Conservation (phyloP, 1,140 invertebrate genomes). For the Harlomillsia oculata region DNA sequence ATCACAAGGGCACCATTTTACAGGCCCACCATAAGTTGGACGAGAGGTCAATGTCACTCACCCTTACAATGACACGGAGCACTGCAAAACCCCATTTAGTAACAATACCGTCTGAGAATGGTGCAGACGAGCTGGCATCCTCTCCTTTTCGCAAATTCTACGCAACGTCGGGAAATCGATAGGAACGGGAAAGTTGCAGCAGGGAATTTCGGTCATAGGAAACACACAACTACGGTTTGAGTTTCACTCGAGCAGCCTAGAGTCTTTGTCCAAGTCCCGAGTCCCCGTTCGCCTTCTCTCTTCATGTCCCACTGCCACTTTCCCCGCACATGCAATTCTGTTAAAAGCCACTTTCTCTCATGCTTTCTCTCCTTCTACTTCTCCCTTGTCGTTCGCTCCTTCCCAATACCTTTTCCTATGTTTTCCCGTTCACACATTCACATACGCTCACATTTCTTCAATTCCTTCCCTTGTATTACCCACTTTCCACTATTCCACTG, state of each 20-base stretch:
- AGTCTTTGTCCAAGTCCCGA: neutral
- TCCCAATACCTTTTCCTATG: neutral
- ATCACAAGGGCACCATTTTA: neutral
- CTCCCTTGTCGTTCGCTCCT: neutral
- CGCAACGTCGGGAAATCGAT: conserved; percentile 33
- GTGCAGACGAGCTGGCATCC: conserved; percentile 31
- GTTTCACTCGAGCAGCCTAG: neutral
- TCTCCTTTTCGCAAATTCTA: conserved; percentile 31
- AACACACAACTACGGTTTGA: neutral
- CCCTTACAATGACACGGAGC: conserved; percentile 8
- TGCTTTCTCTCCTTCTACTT: neutral
- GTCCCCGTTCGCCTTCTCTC: neutral
- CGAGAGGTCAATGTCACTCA: neutral
- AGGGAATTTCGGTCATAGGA: conserved; percentile 31
- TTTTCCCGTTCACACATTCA: neutral
- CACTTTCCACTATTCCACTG: too few species aligned
- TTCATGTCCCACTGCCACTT: neutral
- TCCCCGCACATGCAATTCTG: neutral
- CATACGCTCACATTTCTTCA: neutral
- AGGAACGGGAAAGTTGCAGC: conserved; percentile 33
- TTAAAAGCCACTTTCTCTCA: neutral
- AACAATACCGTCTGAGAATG: conserved; percentile 12
- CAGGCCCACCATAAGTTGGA: neutral
- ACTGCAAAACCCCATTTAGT: neutral
- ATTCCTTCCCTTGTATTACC: neutral